phyloP scores from a whole-genome alignment of 2,113 vertebrate genomes.

The Jacana jacana region DNA sequence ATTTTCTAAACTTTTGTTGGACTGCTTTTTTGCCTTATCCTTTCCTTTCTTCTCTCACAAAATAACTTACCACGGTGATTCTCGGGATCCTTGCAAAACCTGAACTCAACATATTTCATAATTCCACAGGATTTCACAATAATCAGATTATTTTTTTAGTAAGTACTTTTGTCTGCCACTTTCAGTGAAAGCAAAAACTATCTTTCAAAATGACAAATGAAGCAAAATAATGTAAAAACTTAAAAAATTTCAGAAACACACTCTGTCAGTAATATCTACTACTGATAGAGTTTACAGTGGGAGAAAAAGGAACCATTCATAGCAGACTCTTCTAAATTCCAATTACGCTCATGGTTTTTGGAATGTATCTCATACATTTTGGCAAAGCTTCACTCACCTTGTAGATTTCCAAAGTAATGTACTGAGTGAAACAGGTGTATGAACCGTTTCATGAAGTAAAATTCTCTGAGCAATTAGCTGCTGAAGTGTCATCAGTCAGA shows the following conservation, averaged over 20 bases:
- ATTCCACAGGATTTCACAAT: not conserved
- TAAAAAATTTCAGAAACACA: not conserved
- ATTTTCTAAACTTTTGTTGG: not conserved
- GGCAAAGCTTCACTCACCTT: conserved; percentile 30
- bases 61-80: not conserved
- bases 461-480: conserved; percentile 60
- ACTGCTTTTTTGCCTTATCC: not conserved
- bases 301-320: not conserved
- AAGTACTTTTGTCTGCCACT: not conserved
- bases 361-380: not conserved
- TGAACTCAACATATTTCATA: not conserved
- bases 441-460: conserved; percentile 19
- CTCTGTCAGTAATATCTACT: not conserved
- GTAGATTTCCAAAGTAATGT: not conserved
- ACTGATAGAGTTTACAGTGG: not conserved
- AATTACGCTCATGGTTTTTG: not conserved
- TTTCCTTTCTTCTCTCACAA: not conserved
- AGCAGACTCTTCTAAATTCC: not conserved
- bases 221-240: conserved; percentile 17
- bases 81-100: not conserved
- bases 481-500: conserved; percentile 64
- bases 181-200: conserved; percentile 4
- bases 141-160: not conserved
- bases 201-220: conserved; percentile 2
- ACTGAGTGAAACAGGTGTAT: conserved; percentile 32